A percentile compares a stretch with the other conserved stretches of the same genome.
Conservation (phyloP, 2,888 invertebrate genomes). For the Oscheius sp. region DNA sequence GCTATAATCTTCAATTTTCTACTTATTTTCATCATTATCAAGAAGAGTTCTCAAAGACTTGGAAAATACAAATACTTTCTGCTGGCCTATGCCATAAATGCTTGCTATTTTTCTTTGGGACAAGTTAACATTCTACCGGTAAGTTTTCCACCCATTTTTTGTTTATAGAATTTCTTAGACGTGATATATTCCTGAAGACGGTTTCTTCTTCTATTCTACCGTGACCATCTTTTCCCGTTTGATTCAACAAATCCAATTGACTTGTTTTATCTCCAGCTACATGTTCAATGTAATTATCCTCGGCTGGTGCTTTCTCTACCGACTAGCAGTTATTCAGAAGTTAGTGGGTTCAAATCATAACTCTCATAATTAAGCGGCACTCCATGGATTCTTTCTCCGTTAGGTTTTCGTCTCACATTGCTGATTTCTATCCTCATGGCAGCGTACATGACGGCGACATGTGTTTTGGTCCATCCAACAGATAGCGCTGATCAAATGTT, state of each 20-base stretch:
- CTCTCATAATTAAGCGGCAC: too few species aligned
- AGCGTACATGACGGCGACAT: too few species aligned
- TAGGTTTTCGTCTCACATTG: too few species aligned
- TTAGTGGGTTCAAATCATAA: too few species aligned
- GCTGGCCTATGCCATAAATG: not conserved
- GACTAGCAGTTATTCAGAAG: not conserved
- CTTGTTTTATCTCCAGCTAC: slow-evolving; percentile 10
- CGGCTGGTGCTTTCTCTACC: slow-evolving; percentile 5
- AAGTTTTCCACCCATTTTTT: too few species aligned
- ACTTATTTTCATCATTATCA: not conserved
- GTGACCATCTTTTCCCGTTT: slow-evolving; percentile 7
- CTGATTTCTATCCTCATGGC: too few species aligned
- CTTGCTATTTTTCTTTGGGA: not conserved
- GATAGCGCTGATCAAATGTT: too few species aligned
- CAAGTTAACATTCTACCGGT: too few species aligned
- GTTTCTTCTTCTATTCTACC: slow-evolving; percentile 10
- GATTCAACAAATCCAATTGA: slow-evolving; percentile 18
- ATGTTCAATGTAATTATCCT: not conserved
- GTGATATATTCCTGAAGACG: not conserved
- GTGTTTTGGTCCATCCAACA: too few species aligned
- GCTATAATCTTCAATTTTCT: not conserved
- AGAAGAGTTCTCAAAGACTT: not conserved
- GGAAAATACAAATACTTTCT: not conserved
- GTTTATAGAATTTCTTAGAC: slow-evolving; percentile 6
- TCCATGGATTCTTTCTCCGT: too few species aligned